Evolutionary conservation across 1,140 invertebrate species (phyloP).

Genomic region (Apis cerana): DNA sequence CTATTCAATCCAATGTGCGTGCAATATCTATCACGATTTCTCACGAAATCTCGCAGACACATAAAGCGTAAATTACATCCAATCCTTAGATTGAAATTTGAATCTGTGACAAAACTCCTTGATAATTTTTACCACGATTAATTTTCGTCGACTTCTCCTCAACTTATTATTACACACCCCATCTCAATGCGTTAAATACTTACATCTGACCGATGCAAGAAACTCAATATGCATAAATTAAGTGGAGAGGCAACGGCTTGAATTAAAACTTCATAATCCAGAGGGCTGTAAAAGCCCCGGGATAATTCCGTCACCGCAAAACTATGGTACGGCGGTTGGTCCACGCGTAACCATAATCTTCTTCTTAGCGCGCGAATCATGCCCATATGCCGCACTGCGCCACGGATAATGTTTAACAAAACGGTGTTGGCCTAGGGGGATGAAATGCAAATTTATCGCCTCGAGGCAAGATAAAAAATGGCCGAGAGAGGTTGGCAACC

Average conservation of each 20-base stretch:
- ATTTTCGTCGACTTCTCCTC: too few relatives aligned
- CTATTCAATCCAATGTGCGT: too few relatives aligned
- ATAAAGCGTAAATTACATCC: too few relatives aligned
- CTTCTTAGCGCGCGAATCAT: constrained; percentile 29
- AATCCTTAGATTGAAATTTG: too few relatives aligned
- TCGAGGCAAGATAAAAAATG: constrained; percentile 48
- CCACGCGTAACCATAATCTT: constrained; percentile 24
- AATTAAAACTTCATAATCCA: constrained; percentile 37
- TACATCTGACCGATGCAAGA: background rate
- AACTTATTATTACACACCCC: too few relatives aligned
- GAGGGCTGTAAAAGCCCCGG: background rate
- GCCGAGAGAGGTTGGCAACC: background rate
- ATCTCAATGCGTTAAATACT: background rate
- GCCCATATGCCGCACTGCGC: constrained; percentile 56
- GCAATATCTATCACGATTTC: too few relatives aligned
- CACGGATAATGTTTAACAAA: constrained; percentile 71
- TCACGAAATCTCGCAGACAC: too few relatives aligned
- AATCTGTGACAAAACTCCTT: too few relatives aligned
- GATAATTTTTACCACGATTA: too few relatives aligned
- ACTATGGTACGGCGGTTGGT: background rate
- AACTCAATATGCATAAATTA: background rate
- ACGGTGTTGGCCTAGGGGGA: constrained; percentile 53
- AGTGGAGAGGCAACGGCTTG: background rate
- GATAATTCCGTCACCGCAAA: constrained; percentile 26
- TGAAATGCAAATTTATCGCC: constrained; percentile 73